Evolutionary conservation across 2,888 invertebrate species (phyloP).

Genomic region (Tricholauxania praeusta): DNA sequence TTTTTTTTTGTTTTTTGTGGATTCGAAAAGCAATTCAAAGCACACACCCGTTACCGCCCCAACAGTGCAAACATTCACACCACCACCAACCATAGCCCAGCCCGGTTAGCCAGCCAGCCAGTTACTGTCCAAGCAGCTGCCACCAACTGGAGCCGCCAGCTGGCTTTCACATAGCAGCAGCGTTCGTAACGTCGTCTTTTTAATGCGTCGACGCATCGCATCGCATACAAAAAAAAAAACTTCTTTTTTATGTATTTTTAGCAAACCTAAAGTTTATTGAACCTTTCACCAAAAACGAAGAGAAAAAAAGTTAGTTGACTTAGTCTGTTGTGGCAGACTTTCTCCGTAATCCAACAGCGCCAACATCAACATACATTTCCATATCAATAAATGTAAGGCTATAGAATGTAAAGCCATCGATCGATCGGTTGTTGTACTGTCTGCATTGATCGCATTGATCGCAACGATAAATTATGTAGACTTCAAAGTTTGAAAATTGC

Average conservation of each 20-base stretch:
- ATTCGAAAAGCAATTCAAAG: neutral
- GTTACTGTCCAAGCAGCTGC: neutral
- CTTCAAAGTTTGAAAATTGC: no score
- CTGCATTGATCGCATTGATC: no score
- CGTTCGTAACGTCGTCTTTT: constrained; percentile 8
- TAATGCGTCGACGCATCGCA: constrained; percentile 35
- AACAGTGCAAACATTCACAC: neutral
- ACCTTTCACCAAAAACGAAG: constrained; percentile 48
- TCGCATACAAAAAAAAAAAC: constrained; percentile 36
- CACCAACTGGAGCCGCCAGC: constrained; percentile 10
- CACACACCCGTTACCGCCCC: constrained; percentile 8
- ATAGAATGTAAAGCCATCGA: no score
- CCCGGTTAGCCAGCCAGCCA: neutral
- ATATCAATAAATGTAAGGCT: no score
- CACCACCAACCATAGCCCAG: neutral
- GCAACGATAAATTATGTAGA: no score
- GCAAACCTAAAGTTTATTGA: constrained; percentile 63
- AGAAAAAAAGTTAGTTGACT: constrained; percentile 36
- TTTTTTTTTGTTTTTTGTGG: neutral
- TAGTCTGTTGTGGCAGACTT: constrained; percentile 54
- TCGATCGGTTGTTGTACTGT: no score
- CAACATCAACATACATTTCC: no score
- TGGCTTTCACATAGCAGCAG: constrained; percentile 19
- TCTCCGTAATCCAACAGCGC: constrained; percentile 53
- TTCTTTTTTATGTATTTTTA: constrained; percentile 52